Conservation (phyloP, 2,888 invertebrate genomes). For the Melitaea athalia region DNA sequence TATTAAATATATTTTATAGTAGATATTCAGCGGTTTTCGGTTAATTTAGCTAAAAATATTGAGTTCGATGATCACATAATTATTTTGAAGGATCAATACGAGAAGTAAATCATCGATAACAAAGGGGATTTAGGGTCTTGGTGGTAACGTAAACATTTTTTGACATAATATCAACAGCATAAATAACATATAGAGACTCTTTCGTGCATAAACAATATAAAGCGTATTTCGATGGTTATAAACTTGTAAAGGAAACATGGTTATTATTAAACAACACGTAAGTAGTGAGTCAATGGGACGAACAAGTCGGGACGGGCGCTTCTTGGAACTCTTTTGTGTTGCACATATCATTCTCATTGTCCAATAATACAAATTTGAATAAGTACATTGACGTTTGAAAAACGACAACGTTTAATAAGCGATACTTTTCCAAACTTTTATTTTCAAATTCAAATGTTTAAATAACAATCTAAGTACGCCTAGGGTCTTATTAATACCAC, state of each 20-base stretch:
- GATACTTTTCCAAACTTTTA: neutral
- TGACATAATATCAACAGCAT: conserved; percentile 12
- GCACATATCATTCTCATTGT: conserved; percentile 74
- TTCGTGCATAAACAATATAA: conserved; percentile 20
- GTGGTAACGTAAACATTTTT: conserved; percentile 15
- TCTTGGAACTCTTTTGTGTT: conserved; percentile 77
- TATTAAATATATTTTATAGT: neutral
- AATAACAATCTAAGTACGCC: too few species aligned
- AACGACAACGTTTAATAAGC: conserved; percentile 11
- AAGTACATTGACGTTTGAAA: conserved; percentile 47
- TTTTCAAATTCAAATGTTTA: too few species aligned
- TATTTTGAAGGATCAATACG: conserved; percentile 1
- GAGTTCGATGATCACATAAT: conserved; percentile 8
- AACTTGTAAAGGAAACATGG: conserved; percentile 58
- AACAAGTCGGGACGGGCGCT: conserved; percentile 65
- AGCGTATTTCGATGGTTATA: conserved; percentile 20
- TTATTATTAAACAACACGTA: conserved; percentile 74
- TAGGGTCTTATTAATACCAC: too few species aligned
- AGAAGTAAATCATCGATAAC: conserved; percentile 18
- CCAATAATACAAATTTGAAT: conserved; percentile 72
- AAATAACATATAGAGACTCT: conserved; percentile 19
- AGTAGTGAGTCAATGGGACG: conserved; percentile 74
- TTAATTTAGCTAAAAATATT: conserved; percentile 8
- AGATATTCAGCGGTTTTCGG: neutral
- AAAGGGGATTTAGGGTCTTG: conserved; percentile 9